Evolutionary conservation across 92 coral and sea anemone genomes (phyloP).

Genomic region (Heteractis magnifica): DNA sequence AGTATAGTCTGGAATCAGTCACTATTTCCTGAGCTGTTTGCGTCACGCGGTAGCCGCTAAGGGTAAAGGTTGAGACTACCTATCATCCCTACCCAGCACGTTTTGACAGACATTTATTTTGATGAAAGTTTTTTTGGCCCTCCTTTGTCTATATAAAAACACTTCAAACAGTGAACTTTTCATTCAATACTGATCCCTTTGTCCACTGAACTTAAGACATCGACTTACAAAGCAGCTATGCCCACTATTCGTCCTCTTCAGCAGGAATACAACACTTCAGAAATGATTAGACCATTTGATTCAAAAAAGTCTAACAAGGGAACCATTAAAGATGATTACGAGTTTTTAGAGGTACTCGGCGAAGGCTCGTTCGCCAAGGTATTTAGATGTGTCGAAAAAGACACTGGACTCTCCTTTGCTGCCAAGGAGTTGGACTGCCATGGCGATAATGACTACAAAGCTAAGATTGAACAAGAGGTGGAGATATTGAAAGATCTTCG

Average conservation of each 20-base stretch:
- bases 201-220: background rate
- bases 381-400: slow-evolving; percentile 57
- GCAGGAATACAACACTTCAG: background rate
- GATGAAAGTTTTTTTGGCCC: background rate
- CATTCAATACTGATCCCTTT: background rate
- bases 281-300: background rate
- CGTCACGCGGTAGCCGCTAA: background rate
- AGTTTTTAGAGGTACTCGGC: slow-evolving; percentile 61
- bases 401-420: slow-evolving; percentile 49
- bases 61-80: background rate
- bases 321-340: slow-evolving; percentile 43
- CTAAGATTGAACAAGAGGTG: slow-evolving; percentile 59
- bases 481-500: slow-evolving; percentile 67
- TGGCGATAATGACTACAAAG: slow-evolving; percentile 40
- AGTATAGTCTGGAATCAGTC: background rate
- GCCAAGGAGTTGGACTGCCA: slow-evolving; percentile 58
- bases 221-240: background rate
- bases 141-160: background rate
- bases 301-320: slow-evolving; percentile 7
- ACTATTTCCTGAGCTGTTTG: background rate
- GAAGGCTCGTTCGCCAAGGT: slow-evolving; percentile 83
- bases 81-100: background rate
- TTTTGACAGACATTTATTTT: background rate
- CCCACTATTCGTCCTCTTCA: slow-evolving; percentile 1
- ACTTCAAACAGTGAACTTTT: background rate